Evolutionary conservation across 2,888 invertebrate genomes (phyloP).

Genomic region (Archips xylosteana): DNA sequence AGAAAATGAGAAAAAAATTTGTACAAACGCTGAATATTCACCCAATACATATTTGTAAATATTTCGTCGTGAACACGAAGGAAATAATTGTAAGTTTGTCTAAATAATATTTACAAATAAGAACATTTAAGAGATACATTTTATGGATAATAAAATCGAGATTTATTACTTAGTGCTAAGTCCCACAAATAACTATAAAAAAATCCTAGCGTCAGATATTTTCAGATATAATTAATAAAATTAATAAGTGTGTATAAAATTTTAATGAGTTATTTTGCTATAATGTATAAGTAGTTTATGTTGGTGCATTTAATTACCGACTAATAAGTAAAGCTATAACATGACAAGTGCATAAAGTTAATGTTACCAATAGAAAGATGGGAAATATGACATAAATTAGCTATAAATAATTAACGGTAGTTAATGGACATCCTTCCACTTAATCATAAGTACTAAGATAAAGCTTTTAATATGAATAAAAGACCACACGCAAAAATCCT

Average conservation of each 20-base stretch:
- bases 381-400: slow-evolving; percentile 17
- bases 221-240: background rate
- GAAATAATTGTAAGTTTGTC: no score
- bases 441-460: background rate
- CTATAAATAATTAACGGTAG: slow-evolving; percentile 13
- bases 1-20: no score
- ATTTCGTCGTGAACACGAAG: no score
- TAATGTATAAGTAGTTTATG: slow-evolving; percentile 23
- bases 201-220: background rate
- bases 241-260: slow-evolving; percentile 14
- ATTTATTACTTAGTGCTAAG: background rate
- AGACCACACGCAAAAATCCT: slow-evolving; percentile 7
- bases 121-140: no score
- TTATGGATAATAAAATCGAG: no score
- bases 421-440: slow-evolving; percentile 4
- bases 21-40: no score
- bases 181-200: background rate
- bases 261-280: slow-evolving; percentile 20
- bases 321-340: slow-evolving; percentile 22
- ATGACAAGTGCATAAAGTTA: slow-evolving; percentile 22
- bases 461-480: background rate
- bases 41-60: no score
- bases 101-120: no score
- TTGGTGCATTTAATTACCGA: slow-evolving; percentile 1
- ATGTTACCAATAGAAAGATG: slow-evolving; percentile 19